Percentiles rank a stretch among this genome's conserved stretches.
phyloP scores from a whole-genome alignment of 2,113 vertebrate genomes.

The Tauraco erythrolophus region DNA sequence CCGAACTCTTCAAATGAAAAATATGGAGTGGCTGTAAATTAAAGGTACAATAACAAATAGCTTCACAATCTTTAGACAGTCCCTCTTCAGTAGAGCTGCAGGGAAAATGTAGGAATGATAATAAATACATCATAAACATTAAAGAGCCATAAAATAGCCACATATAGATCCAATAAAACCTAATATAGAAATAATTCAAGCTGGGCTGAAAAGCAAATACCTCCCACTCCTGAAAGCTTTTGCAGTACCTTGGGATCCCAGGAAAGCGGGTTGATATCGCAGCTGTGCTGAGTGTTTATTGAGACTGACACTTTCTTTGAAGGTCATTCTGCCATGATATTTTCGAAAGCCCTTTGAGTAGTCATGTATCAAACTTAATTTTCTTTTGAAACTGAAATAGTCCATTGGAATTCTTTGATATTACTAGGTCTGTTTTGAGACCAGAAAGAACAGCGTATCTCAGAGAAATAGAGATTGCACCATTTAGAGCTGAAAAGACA shows the following conservation, averaged over 20 bases:
- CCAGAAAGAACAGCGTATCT: background rate
- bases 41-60: background rate
- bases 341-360: conserved; percentile 2
- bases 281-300: conserved; percentile 15
- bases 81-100: background rate
- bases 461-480: conserved; percentile 28
- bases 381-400: conserved; percentile 50
- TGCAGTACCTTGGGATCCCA: background rate
- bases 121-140: conserved; percentile 66
- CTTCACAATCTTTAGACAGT: background rate
- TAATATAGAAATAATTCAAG: conserved; percentile 59
- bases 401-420: conserved; percentile 39
- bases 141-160: conserved; percentile 50
- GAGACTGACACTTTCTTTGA: background rate
- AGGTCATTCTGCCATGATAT: background rate
- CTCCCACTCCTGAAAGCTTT: background rate
- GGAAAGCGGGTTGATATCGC: background rate
- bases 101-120: conserved; percentile 43
- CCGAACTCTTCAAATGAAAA: background rate
- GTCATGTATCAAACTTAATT: background rate
- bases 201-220: conserved; percentile 14
- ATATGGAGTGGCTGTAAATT: background rate
- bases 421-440: conserved; percentile 34
- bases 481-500: conserved; percentile 47
- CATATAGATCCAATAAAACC: conserved; percentile 49